phyloP scores from a whole-genome alignment of 2,888 invertebrate species.

The Cactoblastis cactorum region DNA sequence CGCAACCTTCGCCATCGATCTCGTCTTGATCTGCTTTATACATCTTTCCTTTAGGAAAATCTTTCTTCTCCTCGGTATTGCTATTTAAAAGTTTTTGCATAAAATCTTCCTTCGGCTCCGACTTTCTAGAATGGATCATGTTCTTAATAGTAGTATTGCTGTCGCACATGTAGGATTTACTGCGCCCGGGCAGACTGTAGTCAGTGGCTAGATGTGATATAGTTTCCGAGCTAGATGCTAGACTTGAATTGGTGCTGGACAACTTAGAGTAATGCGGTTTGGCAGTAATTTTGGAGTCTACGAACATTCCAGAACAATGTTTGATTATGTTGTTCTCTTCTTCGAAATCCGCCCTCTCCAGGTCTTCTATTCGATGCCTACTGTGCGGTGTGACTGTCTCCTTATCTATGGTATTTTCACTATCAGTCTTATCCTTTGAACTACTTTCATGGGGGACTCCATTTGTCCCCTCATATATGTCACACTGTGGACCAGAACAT shows the following conservation, averaged over 20 bases:
- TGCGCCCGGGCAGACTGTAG: conserved; percentile 61
- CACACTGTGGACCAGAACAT: conserved; percentile 59
- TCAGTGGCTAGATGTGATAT: conserved; percentile 57
- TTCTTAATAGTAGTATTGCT: conserved; percentile 62
- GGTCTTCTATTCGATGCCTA: conserved; percentile 59
- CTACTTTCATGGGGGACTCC: conserved; percentile 43
- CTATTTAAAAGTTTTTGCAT: conserved; percentile 66
- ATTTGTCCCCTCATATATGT: conserved; percentile 49
- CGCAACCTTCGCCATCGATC: conserved; percentile 44
- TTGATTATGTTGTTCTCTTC: conserved; percentile 69
- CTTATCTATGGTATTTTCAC: conserved; percentile 38
- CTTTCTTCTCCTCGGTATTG: conserved; percentile 58
- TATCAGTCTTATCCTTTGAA: conserved; percentile 63
- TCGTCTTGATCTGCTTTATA: conserved; percentile 60
- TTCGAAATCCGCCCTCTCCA: conserved; percentile 69
- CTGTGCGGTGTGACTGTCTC: conserved; percentile 35
- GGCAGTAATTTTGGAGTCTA: conserved; percentile 52
- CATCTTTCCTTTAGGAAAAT: conserved; percentile 65
- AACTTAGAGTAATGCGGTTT: conserved; percentile 50
- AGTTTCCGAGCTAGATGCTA: conserved; percentile 66
- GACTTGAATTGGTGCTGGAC: conserved; percentile 59
- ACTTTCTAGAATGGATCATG: conserved; percentile 51
- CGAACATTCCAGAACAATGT: conserved; percentile 61
- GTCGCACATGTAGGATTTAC: conserved; percentile 50
- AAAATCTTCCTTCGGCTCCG: conserved; percentile 52